These are phyloP conservation scores for Rhinoptilus africanus DNA, from an alignment of 2,113 vertebrate species.

Conservation along the genomic window DNA sequence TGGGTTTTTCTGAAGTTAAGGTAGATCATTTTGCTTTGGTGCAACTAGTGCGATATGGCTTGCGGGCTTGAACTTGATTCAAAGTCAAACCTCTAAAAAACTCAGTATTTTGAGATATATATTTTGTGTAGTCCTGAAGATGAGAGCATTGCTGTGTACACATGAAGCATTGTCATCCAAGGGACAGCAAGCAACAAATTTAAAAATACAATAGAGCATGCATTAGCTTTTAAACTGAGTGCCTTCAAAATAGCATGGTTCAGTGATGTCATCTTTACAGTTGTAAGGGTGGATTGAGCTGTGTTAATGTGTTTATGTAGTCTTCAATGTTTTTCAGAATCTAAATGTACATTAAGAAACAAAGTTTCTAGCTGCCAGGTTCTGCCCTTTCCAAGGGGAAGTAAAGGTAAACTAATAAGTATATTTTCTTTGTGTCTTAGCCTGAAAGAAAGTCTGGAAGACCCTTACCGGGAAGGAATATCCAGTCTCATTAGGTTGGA, in stretches of 20 bases:
- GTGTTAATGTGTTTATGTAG: not conserved
- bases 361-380: not conserved
- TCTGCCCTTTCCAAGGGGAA: not conserved
- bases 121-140: not conserved
- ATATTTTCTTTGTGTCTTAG: not conserved
- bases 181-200: not conserved
- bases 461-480: not conserved
- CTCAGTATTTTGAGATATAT: not conserved
- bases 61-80: not conserved
- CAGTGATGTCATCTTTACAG: not conserved
- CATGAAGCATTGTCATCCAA: not conserved
- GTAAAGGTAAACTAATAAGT: not conserved
- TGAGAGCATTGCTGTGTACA: not conserved
- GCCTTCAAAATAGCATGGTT: not conserved
- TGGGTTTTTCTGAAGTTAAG: not conserved
- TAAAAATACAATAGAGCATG: not conserved
- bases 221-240: not conserved
- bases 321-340: not conserved
- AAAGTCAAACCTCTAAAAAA: not conserved
- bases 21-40: not conserved
- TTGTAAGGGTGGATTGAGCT: rapidly evolving
- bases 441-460: not conserved
- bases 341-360: not conserved
- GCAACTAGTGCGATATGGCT: not conserved
- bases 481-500: not conserved